Evolutionary conservation across 2,888 invertebrate species (phyloP).

Genomic region (Graphium colonna): DNA sequence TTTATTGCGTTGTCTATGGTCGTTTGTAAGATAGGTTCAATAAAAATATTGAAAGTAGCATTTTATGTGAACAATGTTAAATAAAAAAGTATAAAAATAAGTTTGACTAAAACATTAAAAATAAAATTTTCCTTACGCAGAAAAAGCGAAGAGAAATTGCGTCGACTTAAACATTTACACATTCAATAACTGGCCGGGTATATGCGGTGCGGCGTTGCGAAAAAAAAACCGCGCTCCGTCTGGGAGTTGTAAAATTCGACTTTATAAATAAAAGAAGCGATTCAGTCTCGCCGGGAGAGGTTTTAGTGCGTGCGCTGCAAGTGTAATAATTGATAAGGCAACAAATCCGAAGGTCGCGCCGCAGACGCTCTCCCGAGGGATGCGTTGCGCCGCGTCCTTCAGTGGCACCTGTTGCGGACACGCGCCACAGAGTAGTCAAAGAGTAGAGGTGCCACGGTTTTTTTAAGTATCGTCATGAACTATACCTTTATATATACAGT

Average conservation of each 20-base stretch:
- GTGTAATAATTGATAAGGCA: slow-evolving; percentile 27
- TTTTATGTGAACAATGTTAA: no score
- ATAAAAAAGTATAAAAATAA: no score
- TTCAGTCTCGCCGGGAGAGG: slow-evolving; percentile 2
- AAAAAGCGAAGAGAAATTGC: neutral
- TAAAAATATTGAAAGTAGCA: no score
- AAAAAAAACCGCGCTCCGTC: slow-evolving; percentile 1
- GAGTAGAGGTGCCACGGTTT: no score
- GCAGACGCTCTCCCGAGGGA: slow-evolving; percentile 35
- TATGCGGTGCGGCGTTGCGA: neutral
- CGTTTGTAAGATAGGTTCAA: no score
- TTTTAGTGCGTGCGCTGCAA: slow-evolving; percentile 5
- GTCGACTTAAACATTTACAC: neutral
- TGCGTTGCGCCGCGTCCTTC: slow-evolving; percentile 35
- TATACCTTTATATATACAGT: no score
- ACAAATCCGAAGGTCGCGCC: slow-evolving; percentile 39
- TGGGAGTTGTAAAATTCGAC: slow-evolving; percentile 11
- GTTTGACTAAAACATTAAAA: no score
- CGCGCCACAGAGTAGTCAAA: slow-evolving; percentile 16
- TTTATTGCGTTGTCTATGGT: no score
- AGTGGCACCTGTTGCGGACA: slow-evolving; percentile 33
- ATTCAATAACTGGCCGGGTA: neutral
- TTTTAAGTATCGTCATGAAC: no score
- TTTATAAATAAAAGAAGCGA: slow-evolving; percentile 2
- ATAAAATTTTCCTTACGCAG: neutral